These are phyloP conservation scores for Xiphophorus hellerii DNA, from an alignment of 2,113 vertebrate genomes.

Conservation along the genomic window DNA sequence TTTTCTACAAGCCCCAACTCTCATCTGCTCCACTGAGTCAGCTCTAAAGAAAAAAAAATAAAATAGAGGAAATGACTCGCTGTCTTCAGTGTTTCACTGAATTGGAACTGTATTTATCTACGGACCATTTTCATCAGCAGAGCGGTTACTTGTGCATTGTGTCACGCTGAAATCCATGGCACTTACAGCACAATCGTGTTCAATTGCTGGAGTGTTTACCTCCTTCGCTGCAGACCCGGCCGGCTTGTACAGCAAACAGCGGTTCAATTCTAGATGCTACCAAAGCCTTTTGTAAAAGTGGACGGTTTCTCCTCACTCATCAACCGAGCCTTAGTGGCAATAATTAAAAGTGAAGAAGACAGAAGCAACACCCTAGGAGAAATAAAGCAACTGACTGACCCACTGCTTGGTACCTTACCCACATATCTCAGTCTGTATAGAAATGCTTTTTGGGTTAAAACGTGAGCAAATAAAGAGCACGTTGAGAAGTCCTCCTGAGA, in stretches of 20 bases:
- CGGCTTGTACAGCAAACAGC: slow-evolving; percentile 13
- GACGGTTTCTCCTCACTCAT: too few species aligned
- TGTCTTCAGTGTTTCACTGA: slow-evolving; percentile 47
- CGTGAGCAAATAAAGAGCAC: too few species aligned
- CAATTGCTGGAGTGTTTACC: slow-evolving; percentile 27
- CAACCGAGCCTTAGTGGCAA: too few species aligned
- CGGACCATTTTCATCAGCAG: slow-evolving; percentile 38
- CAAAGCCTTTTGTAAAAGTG: not conserved
- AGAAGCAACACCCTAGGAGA: too few species aligned
- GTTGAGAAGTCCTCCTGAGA: not conserved
- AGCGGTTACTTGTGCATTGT: slow-evolving; percentile 46
- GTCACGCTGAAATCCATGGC: slow-evolving; percentile 35
- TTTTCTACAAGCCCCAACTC: slow-evolving; percentile 53
- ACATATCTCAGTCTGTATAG: too few species aligned
- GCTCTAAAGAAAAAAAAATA: not conserved
- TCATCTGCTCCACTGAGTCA: slow-evolving; percentile 70
- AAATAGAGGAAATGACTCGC: slow-evolving; percentile 30
- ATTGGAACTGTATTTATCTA: slow-evolving; percentile 56
- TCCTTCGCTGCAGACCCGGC: not conserved
- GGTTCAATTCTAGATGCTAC: slow-evolving; percentile 11
- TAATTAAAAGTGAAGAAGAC: too few species aligned
- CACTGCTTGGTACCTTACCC: too few species aligned
- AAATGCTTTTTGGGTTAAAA: too few species aligned
- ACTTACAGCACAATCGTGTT: slow-evolving; percentile 10
- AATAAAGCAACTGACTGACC: too few species aligned